Conservation (phyloP, 2,797 vertebrate species). For the Tokudaia muenninki region DNA sequence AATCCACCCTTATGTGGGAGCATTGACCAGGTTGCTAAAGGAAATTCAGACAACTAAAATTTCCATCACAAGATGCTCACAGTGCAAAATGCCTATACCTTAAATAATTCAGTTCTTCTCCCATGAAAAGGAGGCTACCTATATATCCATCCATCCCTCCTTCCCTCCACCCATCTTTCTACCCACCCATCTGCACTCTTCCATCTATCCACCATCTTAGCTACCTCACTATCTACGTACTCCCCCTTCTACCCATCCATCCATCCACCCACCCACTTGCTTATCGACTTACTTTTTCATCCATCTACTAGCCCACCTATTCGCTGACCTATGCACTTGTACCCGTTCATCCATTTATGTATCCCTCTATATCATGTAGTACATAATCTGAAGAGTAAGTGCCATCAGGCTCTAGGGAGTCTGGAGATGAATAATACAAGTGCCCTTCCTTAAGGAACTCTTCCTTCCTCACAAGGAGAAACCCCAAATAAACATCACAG, state of each 20-base stretch:
- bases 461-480: not conserved
- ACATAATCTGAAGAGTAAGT: not conserved
- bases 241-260: not conserved
- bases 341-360: not conserved
- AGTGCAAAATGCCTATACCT: not conserved
- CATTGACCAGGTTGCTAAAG: not conserved
- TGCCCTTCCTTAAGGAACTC: not conserved
- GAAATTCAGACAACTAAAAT: constrained; percentile 39
- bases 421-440: not conserved
- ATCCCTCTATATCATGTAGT: not conserved
- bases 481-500: not conserved
- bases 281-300: not conserved
- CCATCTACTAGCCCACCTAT: not conserved
- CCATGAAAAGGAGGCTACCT: not conserved
- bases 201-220: not conserved
- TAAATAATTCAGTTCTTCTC: not conserved
- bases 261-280: not conserved
- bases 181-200: not conserved
- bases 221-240: not conserved
- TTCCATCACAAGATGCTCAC: not conserved
- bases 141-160: not conserved
- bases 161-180: not conserved
- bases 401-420: not conserved
- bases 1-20: not conserved
- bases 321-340: not conserved